A percentile compares a stretch with the other conserved stretches of the same genome.
phyloP scores from a whole-genome alignment of 2,888 invertebrate genomes.

The Xestia rhomboidea region DNA sequence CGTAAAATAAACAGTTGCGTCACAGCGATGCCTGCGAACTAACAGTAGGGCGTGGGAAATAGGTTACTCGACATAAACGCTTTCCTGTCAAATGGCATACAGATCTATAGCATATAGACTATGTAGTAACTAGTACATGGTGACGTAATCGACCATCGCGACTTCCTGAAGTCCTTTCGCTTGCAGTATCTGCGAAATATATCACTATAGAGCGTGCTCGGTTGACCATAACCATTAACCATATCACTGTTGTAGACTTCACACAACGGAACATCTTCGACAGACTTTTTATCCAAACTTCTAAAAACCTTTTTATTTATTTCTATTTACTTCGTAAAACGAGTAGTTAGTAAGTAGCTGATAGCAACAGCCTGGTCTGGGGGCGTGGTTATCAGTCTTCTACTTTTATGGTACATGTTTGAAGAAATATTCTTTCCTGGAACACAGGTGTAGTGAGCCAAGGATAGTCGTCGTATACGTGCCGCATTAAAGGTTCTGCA shows the following conservation, averaged over 20 bases:
- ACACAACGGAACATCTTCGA: background rate
- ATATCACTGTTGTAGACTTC: background rate
- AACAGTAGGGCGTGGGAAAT: constrained; percentile 37
- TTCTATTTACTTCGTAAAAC: background rate
- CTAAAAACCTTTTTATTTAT: background rate
- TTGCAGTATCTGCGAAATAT: background rate
- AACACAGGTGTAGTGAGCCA: background rate
- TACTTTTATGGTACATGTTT: background rate
- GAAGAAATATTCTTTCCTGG: background rate
- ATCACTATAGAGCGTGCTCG: background rate
- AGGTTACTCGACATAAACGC: constrained; percentile 15
- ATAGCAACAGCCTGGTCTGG: no score
- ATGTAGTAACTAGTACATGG: background rate
- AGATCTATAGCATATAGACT: background rate
- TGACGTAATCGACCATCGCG: background rate
- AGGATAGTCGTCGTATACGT: background rate
- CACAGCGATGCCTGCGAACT: background rate
- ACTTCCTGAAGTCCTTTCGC: background rate
- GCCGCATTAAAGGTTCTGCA: background rate
- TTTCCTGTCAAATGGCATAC: constrained; percentile 34
- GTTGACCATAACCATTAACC: background rate
- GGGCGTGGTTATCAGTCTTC: background rate
- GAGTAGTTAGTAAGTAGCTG: background rate
- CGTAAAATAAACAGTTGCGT: constrained; percentile 17
- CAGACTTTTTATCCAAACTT: background rate